Base-by-base conservation (phyloP, 2,113 vertebrate species). In the Xiphias gladius region DNA sequence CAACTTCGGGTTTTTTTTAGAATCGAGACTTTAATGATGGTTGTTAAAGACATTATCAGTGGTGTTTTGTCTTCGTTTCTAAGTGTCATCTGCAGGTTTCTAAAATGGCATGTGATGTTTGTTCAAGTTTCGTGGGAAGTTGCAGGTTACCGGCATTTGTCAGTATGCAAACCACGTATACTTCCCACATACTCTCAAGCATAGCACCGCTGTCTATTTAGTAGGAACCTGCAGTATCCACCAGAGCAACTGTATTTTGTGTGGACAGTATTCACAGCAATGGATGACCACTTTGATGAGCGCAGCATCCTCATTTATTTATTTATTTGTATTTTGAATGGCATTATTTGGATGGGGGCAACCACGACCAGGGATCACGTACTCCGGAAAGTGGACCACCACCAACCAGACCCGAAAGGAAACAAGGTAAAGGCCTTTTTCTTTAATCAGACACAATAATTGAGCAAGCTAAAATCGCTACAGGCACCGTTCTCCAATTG, bases 361-460 rank as follows among this genome's bases (percentile, higher is more conserved):
- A 2, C 0, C 81, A 91, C n/a, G 61, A 43, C 26, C 52, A 82
- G 0, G 89, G 30, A 55, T 84, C 16, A 92, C 94, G 68, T 90
- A 93, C 0, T 86, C 91, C 96, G 75, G 96, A 95, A 3, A 93
- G 13, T 59, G 90, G 62, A 86, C 24, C 68, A 0, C 91, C 93
- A 76, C 97, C 95, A 0, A 93, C 70, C 73, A 95, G 89, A 95
- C 96, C 1, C 80, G 78, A 68, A 26, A 83, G 83, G 90, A 95
- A 77, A 76, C 35, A 43, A 91, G 91, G 91, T 92, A 71, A 26
- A 46, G 37, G 41, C 32, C 32, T 43, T 10, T 19, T 64, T 65
- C 8, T 39, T 39, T 39, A 39, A 39, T 39, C 7, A 9, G 37
- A 39, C 37, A 39, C 37, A 39, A 39, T 39, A 39, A 39, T 7